These are phyloP conservation scores for Homalodisca vitripennis DNA, from an alignment of 1,140 invertebrate genomes.

Conservation along the genomic window DNA sequence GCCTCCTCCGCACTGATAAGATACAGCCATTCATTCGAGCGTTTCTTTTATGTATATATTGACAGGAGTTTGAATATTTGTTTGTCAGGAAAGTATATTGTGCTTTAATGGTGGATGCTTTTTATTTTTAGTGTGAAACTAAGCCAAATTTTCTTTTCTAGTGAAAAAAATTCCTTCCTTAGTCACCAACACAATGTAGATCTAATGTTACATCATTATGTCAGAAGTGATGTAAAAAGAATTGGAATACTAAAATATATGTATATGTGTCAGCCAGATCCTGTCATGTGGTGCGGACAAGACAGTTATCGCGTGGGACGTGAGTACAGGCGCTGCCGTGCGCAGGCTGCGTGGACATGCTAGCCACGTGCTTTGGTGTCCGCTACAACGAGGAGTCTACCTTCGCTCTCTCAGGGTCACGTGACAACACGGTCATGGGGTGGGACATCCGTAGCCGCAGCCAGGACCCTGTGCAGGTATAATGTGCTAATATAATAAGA, in stretches of 20 bases:
- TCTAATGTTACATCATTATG: not conserved
- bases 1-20: too few relatives aligned
- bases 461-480: slow-evolving; percentile 71
- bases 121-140: not conserved
- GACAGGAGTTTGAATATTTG: too few relatives aligned
- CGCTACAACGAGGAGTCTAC: slow-evolving; percentile 93
- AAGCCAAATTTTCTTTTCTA: too few relatives aligned
- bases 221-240: not conserved
- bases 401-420: slow-evolving; percentile 84
- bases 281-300: slow-evolving; percentile 86
- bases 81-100: not conserved
- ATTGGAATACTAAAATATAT: not conserved
- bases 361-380: slow-evolving; percentile 83
- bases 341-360: slow-evolving; percentile 84
- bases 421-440: slow-evolving; percentile 87
- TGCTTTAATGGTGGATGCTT: not conserved
- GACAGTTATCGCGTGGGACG: slow-evolving; percentile 88
- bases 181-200: too few relatives aligned
- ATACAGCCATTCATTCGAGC: too few relatives aligned
- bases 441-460: slow-evolving; percentile 85
- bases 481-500: not conserved
- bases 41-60: too few relatives aligned
- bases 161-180: too few relatives aligned
- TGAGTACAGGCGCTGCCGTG: slow-evolving; percentile 76
- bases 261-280: slow-evolving; percentile 62